Evolutionary conservation across 2,113 vertebrate genomes (phyloP).

Genomic region (Orcinus orca): DNA sequence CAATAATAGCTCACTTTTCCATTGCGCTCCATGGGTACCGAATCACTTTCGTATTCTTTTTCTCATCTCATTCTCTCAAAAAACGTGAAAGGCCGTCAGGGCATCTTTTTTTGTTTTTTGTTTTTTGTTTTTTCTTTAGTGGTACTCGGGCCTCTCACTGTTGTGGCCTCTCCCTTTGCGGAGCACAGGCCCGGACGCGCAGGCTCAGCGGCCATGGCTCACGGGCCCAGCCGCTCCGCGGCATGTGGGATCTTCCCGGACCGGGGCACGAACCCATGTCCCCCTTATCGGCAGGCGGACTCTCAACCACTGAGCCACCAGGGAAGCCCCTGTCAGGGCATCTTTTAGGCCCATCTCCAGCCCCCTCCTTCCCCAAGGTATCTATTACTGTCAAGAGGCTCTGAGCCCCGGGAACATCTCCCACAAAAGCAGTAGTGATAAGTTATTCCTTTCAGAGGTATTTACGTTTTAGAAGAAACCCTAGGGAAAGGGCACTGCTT

Average conservation of each 20-base stretch:
- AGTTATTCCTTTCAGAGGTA: not conserved
- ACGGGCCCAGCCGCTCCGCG: too few species aligned
- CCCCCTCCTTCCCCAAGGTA: not conserved
- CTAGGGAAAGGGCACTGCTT: not conserved
- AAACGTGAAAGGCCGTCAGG: not conserved
- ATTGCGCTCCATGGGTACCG: too few species aligned
- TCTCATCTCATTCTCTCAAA: not conserved
- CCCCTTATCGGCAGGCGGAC: too few species aligned
- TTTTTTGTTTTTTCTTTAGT: too few species aligned
- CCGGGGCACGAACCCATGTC: too few species aligned
- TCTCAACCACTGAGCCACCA: too few species aligned
- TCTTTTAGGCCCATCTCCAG: not conserved
- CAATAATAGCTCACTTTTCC: not conserved
- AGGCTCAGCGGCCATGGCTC: too few species aligned
- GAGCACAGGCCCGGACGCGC: too few species aligned
- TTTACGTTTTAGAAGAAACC: not conserved
- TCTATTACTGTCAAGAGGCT: not conserved
- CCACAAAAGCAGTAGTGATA: not conserved
- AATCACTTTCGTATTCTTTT: not conserved
- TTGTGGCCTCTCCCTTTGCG: too few species aligned
- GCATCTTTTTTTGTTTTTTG: too few species aligned
- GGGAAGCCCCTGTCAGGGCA: not conserved
- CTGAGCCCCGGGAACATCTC: not conserved
- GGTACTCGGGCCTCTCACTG: too few species aligned
- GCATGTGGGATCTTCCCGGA: too few species aligned